Evolutionary conservation across 2,113 vertebrate species (phyloP), one percentile per base, ranked within the genome.

Genomic region (Ondatra zibethicus): DNA sequence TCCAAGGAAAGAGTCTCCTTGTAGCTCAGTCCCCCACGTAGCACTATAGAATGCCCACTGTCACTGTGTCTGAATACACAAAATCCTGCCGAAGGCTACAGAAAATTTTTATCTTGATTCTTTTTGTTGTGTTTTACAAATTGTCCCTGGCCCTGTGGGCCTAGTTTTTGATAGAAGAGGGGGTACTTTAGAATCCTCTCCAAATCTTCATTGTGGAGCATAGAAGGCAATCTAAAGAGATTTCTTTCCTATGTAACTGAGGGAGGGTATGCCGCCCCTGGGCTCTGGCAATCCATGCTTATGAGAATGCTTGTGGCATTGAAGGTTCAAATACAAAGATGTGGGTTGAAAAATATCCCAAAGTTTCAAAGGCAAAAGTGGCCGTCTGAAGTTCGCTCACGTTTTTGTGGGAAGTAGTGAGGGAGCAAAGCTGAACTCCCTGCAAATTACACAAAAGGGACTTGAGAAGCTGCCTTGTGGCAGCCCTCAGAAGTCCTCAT

Each of bases 71-170:
- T 94, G 88, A 97, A 95, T 92, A 45, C 88, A 96, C 89, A 94
- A 95, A 93, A 91, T 47, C 81, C 92, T 96, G 95, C 96, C 42
- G 0, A 76, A 97, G 89, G 94, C 89, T 73, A 92, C 80, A 94
- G 16, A 92, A 3, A 80, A 47, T 88, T 97, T 96, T 98, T 92
- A 94, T 97, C 75, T 96, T 72, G 7, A 95, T 94, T 93, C 72
- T 50, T 95, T 97, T 97, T 98, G 81, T 97, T 97, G 95, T 96
- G 80, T 96, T 97, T 97, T 97, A 97, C 95, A 97, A 97, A 98
- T 96, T 96, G 92, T 89, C 96, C 75, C 52, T 66, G 88, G 70
- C 58, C 87, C 91, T 75, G 3, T 96, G 91, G 82, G 82, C 81
- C 27, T 75, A 52, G 66, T 68, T 90, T 97, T 92, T 97, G 65